These are phyloP conservation scores for Tachycineta bicolor DNA, from an alignment of 2,113 vertebrate species.

Conservation along the genomic window DNA sequence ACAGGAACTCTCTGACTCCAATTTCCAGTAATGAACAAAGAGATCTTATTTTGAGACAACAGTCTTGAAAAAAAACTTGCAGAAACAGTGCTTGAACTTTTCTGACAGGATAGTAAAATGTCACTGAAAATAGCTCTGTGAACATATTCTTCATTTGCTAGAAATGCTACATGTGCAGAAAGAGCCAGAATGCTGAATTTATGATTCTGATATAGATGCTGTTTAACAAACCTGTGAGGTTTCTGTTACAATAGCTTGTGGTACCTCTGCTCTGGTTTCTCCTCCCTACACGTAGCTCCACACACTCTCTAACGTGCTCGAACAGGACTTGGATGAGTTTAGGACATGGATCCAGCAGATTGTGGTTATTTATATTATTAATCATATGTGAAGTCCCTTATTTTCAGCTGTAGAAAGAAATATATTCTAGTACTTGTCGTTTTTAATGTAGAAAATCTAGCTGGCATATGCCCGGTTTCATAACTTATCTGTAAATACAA, in stretches of 20 bases:
- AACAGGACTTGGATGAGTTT: background rate
- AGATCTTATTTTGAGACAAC: background rate
- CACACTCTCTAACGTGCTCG: background rate
- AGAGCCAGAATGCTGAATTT: background rate
- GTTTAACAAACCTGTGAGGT: background rate
- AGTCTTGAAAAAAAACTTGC: background rate
- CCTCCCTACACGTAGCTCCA: background rate
- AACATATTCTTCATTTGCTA: background rate
- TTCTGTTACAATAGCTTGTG: background rate
- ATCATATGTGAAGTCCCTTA: background rate
- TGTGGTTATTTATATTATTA: background rate
- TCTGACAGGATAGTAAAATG: conserved; percentile 8
- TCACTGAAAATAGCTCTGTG: background rate
- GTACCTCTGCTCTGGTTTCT: background rate
- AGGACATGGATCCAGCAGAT: background rate
- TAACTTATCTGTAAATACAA: conserved; percentile 36
- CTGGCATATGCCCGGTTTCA: conserved; percentile 2
- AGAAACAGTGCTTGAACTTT: background rate
- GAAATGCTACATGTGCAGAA: background rate
- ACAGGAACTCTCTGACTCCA: background rate
- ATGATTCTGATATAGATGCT: background rate
- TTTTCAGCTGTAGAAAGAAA: background rate
- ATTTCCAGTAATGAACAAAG: background rate
- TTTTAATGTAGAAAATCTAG: background rate
- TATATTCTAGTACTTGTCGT: background rate